Percentiles rank a stretch among this genome's conserved stretches.
These are phyloP conservation scores for Anthopleura sola DNA, from an alignment of 64 coral and sea anemone species.

Conservation along the genomic window DNA sequence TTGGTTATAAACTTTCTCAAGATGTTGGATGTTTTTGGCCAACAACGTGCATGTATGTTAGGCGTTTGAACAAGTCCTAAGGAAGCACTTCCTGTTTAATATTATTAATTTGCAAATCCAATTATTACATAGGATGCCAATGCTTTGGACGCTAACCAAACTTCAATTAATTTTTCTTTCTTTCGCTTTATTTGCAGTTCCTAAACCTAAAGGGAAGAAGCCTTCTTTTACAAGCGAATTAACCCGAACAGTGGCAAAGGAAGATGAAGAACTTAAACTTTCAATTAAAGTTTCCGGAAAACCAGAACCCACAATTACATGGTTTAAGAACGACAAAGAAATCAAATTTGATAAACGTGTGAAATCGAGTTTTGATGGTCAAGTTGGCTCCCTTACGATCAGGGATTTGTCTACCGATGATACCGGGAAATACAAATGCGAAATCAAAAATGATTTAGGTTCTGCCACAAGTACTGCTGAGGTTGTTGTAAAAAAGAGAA, in stretches of 20 bases:
- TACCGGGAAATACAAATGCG: constrained; percentile 71
- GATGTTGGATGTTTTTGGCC: no score
- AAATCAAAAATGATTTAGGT: constrained; percentile 65
- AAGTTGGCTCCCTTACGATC: constrained; percentile 51
- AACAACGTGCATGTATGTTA: no score
- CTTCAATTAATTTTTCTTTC: no score
- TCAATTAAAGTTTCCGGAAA: constrained; percentile 50
- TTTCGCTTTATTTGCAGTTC: background rate
- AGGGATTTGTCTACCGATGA: constrained; percentile 60
- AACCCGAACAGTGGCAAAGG: constrained; percentile 27
- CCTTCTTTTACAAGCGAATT: constrained; percentile 49
- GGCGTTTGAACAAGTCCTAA: no score
- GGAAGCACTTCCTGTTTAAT: no score
- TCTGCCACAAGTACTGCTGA: constrained; percentile 38
- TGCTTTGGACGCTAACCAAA: no score
- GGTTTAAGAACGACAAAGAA: constrained; percentile 65
- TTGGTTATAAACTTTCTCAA: no score
- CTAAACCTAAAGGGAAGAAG: constrained; percentile 55
- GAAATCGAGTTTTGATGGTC: constrained; percentile 61
- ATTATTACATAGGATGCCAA: no score
- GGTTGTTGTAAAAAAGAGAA: constrained; percentile 47
- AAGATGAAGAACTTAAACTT: constrained; percentile 50
- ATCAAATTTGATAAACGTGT: constrained; percentile 53
- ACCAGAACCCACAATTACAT: constrained; percentile 61
- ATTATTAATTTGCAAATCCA: no score